Conservation (phyloP, 2,888 invertebrate species). For the Pteria penguin region DNA sequence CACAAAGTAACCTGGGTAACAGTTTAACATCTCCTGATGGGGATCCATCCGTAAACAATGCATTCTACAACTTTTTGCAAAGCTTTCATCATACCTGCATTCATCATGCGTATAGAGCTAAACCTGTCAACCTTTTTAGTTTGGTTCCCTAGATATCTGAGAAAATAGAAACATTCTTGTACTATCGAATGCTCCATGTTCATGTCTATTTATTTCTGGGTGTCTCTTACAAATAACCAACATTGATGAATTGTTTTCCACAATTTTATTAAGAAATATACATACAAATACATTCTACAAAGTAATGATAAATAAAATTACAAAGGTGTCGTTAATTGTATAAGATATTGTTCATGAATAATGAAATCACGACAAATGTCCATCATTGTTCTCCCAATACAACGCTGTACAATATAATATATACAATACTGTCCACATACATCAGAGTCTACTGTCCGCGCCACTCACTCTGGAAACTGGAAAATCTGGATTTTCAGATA, state of each 20-base stretch:
- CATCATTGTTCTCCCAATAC: background rate
- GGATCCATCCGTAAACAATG: background rate
- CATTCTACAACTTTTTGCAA: background rate
- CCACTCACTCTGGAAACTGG: no score
- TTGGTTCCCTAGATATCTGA: background rate
- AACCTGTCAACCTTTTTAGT: background rate
- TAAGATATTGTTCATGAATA: background rate
- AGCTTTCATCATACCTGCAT: background rate
- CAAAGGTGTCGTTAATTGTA: constrained; percentile 4
- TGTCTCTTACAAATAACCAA: background rate
- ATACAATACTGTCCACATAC: no score
- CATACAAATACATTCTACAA: background rate
- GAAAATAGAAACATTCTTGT: background rate
- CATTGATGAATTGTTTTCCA: background rate
- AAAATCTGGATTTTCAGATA: no score
- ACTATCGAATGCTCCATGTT: background rate
- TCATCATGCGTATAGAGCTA: background rate
- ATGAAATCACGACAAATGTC: constrained; percentile 10
- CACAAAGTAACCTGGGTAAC: no score
- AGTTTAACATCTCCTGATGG: background rate
- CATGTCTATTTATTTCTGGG: background rate
- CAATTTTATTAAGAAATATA: background rate
- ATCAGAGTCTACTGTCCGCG: no score
- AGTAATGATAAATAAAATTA: background rate
- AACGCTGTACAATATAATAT: background rate